A percentile compares a stretch with the other conserved stretches of the same genome.
phyloP scores from a whole-genome alignment of 1,140 invertebrate genomes.

The Rhagoletis pomonella region DNA sequence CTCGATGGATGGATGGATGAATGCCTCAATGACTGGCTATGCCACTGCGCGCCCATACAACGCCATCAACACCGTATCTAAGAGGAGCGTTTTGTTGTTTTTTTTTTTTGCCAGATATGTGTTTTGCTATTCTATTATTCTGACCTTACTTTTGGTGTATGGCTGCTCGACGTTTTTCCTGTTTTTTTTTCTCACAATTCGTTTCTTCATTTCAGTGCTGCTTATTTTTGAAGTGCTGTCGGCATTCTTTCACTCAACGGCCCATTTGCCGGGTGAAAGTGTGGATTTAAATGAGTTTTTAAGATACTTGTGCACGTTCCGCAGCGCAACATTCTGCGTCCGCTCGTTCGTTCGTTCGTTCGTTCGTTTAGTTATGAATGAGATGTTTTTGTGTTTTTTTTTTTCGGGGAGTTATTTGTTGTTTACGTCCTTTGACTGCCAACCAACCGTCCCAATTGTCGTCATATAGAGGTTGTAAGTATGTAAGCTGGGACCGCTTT shows the following conservation, averaged over 20 bases:
- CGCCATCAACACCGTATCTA: constrained; percentile 1
- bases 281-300: constrained; percentile 57
- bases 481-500: not conserved
- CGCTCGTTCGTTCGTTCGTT: too few species aligned
- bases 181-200: not conserved
- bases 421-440: not conserved
- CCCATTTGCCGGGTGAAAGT: constrained; percentile 53
- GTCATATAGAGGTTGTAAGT: not conserved
- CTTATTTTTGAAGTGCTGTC: constrained; percentile 36
- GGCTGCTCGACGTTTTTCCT: not conserved
- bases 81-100: not conserved
- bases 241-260: constrained; percentile 43
- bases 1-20: constrained; percentile 17
- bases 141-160: not conserved
- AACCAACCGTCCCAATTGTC: not conserved
- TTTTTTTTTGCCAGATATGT: not conserved
- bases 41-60: constrained; percentile 20
- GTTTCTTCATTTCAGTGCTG: not conserved
- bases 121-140: constrained; percentile 10
- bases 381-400: not conserved
- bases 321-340: not conserved
- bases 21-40: constrained; percentile 45
- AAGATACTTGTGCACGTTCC: constrained; percentile 56
- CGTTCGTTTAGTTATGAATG: constrained; percentile 20
- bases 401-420: not conserved